A percentile compares a stretch with the other conserved stretches of the same genome.
phyloP scores from a whole-genome alignment of 1,140 invertebrate species.

The Tetragonula clypearis region DNA sequence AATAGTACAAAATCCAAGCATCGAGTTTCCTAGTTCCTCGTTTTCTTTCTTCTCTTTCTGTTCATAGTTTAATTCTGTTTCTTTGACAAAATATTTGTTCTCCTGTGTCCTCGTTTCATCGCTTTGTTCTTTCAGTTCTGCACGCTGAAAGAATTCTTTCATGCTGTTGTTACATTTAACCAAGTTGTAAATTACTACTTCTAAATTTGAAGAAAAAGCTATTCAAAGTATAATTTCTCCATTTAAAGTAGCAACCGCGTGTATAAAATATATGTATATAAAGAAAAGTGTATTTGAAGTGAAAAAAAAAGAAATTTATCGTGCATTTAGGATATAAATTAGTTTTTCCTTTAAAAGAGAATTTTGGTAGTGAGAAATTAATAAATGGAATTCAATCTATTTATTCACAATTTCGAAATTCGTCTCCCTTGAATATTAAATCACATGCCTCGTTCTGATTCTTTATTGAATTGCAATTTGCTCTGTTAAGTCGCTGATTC shows the following conservation, averaged over 20 bases:
- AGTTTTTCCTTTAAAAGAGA: not conserved
- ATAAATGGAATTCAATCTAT: conserved; percentile 10
- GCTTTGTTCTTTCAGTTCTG: not conserved
- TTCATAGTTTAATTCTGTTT: conserved; percentile 56
- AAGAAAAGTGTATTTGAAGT: not conserved
- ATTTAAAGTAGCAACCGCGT: not conserved
- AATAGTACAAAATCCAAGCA: conserved; percentile 68
- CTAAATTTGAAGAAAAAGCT: not conserved
- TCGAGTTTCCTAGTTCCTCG: conserved; percentile 26
- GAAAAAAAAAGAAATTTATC: not conserved
- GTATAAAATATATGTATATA: not conserved
- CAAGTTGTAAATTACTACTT: not conserved
- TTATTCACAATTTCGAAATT: conserved; percentile 10
- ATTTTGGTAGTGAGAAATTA: not conserved
- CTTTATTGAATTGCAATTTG: conserved; percentile 34
- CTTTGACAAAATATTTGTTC: conserved; percentile 52
- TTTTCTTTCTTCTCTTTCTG: conserved; percentile 42
- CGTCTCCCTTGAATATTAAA: not conserved
- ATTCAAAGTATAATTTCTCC: not conserved
- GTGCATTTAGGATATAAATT: not conserved
- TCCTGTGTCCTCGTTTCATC: conserved; percentile 51
- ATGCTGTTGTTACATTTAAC: not conserved
- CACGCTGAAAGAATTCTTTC: conserved; percentile 35
- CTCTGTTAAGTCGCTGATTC: conserved; percentile 42
- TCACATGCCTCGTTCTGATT: conserved; percentile 57